A percentile compares a stretch with the other conserved stretches of the same genome.
Conservation (phyloP, 2,888 invertebrate genomes). For the Clostera curtula region DNA sequence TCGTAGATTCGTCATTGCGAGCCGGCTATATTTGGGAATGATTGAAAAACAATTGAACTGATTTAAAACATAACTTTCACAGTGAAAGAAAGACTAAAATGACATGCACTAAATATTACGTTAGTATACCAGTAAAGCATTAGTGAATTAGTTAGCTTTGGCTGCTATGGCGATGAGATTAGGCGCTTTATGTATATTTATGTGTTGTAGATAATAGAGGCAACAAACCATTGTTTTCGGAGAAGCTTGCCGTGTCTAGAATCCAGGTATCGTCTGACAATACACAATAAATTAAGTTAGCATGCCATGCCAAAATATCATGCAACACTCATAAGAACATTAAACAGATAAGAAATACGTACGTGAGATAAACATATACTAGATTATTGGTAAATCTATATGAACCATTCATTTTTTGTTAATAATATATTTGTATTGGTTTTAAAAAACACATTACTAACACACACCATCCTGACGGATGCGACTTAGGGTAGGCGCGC, state of each 20-base stretch:
- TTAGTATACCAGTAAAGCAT: constrained; percentile 23
- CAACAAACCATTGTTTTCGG: constrained; percentile 67
- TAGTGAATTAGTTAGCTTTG: constrained; percentile 31
- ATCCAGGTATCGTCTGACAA: constrained; percentile 72
- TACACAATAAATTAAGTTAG: constrained; percentile 64
- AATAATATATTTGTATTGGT: too few relatives aligned
- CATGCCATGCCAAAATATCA: constrained; percentile 69
- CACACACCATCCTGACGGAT: too few relatives aligned
- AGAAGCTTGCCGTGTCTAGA: constrained; percentile 66
- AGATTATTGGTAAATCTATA: constrained; percentile 20
- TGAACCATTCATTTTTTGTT: too few relatives aligned
- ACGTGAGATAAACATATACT: constrained; percentile 23
- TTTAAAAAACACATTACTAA: too few relatives aligned
- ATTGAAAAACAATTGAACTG: background rate
- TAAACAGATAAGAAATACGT: constrained; percentile 27
- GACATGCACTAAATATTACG: constrained; percentile 21
- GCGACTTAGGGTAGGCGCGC: too few relatives aligned
- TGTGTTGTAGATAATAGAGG: constrained; percentile 45
- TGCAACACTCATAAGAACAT: constrained; percentile 51
- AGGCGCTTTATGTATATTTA: constrained; percentile 33
- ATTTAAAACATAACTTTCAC: too few relatives aligned
- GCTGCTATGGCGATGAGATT: constrained; percentile 31
- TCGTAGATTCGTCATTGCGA: too few relatives aligned
- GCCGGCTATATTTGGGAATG: constrained; percentile 1
- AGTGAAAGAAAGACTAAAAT: constrained; percentile 3